Percentiles rank a stretch among this genome's conserved stretches.
phyloP scores from a whole-genome alignment of 2,888 invertebrate species.

The Agrochola circellaris region DNA sequence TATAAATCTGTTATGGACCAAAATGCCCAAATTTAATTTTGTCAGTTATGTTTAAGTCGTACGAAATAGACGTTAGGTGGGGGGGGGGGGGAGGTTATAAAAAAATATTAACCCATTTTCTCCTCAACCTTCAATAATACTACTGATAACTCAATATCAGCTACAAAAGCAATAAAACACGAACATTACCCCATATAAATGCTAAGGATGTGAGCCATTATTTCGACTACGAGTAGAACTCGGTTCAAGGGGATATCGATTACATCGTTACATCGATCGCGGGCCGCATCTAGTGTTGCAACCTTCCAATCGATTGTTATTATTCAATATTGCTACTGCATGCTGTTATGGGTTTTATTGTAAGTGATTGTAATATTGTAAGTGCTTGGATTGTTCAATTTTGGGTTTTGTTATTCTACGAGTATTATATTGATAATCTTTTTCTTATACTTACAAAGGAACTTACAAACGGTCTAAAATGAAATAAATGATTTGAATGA shows the following conservation, averaged over 20 bases:
- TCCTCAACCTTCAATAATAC: neutral
- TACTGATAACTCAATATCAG: slow-evolving; percentile 2
- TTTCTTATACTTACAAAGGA: neutral
- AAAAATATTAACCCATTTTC: too few relatives aligned
- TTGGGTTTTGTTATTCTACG: slow-evolving; percentile 12
- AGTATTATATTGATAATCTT: slow-evolving; percentile 3
- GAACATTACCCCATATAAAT: slow-evolving; percentile 51
- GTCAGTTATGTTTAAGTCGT: too few relatives aligned
- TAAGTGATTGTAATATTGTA: slow-evolving; percentile 46
- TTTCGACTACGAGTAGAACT: slow-evolving; percentile 71
- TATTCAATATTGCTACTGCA: slow-evolving; percentile 64
- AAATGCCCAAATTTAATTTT: neutral
- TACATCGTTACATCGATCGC: slow-evolving; percentile 69
- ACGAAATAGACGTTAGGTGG: too few relatives aligned
- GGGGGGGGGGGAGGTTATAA: too few relatives aligned
- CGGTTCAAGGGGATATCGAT: slow-evolving; percentile 77
- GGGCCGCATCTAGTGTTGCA: slow-evolving; percentile 64
- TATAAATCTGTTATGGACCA: neutral
- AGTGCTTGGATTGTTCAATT: slow-evolving; percentile 42
- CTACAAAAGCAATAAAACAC: slow-evolving; percentile 37
- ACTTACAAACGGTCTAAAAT: neutral
- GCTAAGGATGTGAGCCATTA: slow-evolving; percentile 75
- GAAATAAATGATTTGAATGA: neutral
- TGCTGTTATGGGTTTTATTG: slow-evolving; percentile 55
- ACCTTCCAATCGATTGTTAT: slow-evolving; percentile 62